Conservation (phyloP, 2,113 vertebrate species). For the Spea multiplicata region DNA sequence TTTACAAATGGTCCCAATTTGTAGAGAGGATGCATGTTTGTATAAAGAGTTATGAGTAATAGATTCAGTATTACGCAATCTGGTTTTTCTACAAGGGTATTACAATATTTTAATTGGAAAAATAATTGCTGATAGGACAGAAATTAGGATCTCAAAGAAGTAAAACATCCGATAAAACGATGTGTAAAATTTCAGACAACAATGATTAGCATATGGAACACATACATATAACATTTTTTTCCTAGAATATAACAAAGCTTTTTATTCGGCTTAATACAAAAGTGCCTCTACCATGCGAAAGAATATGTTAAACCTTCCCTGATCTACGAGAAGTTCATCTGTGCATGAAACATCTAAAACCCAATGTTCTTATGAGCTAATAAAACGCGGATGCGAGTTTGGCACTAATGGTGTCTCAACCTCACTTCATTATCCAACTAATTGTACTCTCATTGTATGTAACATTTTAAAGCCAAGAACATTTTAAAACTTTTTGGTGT, state of each 20-base stretch:
- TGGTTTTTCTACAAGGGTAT: too few species aligned
- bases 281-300: background rate
- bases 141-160: too few species aligned
- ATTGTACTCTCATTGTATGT: slow-evolving; percentile 3
- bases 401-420: slow-evolving; percentile 9
- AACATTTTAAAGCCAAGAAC: slow-evolving; percentile 17
- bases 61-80: too few species aligned
- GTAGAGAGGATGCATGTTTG: too few species aligned
- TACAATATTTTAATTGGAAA: too few species aligned
- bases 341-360: slow-evolving; percentile 1
- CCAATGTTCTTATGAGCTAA: background rate
- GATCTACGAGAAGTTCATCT: background rate
- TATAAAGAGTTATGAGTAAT: too few species aligned
- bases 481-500: slow-evolving; percentile 28
- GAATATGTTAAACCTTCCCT: background rate
- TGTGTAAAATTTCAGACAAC: too few species aligned
- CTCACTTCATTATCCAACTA: slow-evolving; percentile 25
- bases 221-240: background rate
- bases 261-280: background rate
- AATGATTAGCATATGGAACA: too few species aligned
- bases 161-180: too few species aligned
- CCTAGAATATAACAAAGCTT: background rate
- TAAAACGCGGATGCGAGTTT: background rate
- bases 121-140: too few species aligned
- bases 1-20: too few species aligned